Percentiles rank a stretch among this genome's conserved stretches.
Conservation (phyloP, 2,113 vertebrate genomes). For the Oreochromis spilurus region DNA sequence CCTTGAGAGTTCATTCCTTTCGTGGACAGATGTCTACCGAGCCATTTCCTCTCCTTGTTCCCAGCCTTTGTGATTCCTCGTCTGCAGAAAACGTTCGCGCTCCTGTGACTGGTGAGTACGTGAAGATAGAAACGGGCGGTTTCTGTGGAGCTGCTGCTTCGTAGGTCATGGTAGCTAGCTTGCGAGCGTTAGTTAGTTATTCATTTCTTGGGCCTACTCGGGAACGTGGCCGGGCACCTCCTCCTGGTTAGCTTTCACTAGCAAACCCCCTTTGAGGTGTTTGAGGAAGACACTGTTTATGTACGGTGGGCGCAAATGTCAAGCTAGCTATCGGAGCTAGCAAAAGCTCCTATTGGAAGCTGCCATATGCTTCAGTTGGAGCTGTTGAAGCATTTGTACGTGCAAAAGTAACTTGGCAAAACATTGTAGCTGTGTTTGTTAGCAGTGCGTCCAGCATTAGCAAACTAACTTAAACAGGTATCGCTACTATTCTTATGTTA, state of each 20-base stretch:
- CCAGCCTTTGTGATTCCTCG: background rate
- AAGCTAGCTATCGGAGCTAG: background rate
- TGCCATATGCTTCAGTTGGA: background rate
- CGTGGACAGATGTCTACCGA: conserved; percentile 10
- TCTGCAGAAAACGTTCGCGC: background rate
- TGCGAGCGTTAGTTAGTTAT: background rate
- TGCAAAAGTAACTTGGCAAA: background rate
- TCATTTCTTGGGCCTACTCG: conserved; percentile 23
- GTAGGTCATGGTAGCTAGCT: background rate
- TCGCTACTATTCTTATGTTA: background rate
- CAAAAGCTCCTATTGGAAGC: background rate
- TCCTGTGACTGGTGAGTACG: conserved; percentile 25
- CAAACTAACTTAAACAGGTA: background rate
- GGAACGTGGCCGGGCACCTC: conserved; percentile 28
- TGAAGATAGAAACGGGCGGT: background rate
- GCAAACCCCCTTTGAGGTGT: background rate
- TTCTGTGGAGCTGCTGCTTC: background rate
- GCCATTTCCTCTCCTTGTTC: background rate
- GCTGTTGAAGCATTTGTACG: background rate
- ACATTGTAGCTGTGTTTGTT: background rate
- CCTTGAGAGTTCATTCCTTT: background rate
- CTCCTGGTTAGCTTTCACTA: conserved; percentile 6
- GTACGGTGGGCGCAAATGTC: background rate
- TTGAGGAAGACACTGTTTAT: background rate
- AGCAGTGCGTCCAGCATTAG: background rate